Evolutionary conservation across 2,797 vertebrate genomes (phyloP), one percentile per base, ranked within the genome.

Genomic region (Amazonetta brasiliensis): DNA sequence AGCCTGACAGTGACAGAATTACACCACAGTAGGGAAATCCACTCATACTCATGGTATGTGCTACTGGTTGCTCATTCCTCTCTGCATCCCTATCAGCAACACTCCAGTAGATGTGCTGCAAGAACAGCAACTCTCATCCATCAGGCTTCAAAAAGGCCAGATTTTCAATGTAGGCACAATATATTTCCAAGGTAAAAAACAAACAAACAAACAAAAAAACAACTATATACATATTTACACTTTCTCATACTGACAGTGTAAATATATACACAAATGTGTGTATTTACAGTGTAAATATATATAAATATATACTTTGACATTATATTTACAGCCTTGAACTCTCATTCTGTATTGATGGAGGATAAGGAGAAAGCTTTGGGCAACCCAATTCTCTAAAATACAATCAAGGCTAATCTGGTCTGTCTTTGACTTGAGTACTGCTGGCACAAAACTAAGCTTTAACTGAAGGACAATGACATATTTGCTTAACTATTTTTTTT

Each of bases 301-400:
- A 48, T 48, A 48, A 48, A 48, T 48, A 23, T 48, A 48, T 55
- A 14, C 60, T 79, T 76, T 33, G 31, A 41, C 64, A 74, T 55
- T 91, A 74, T 85, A 93, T 91, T 80, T 74, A 62, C n/a, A 77
- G 80, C 22, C 31, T 55, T 62, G 62, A 92, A 59, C 48, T 92
- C 67, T 85, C 37, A 56, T 87, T 96, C 23, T 28, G 19, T 93
- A 2, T 5, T 68, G 68, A 80, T 55, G 35, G 25, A 67, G 62
- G 72, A 92, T 85, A 85, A 96, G 22, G 48, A 82, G 78, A 62
- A 81, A 90, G 82, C 48, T 84, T 77, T 77, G 67, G 35, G 77
- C 39, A 93, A 89, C 39, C 15, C 86, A 63, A 88, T 82, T 91
- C 91, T 79, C 74, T 58, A 73, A 94, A 73, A 90, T 94, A 86